Conservation (phyloP, 2,797 vertebrate species). For the Emys orbicularis region DNA sequence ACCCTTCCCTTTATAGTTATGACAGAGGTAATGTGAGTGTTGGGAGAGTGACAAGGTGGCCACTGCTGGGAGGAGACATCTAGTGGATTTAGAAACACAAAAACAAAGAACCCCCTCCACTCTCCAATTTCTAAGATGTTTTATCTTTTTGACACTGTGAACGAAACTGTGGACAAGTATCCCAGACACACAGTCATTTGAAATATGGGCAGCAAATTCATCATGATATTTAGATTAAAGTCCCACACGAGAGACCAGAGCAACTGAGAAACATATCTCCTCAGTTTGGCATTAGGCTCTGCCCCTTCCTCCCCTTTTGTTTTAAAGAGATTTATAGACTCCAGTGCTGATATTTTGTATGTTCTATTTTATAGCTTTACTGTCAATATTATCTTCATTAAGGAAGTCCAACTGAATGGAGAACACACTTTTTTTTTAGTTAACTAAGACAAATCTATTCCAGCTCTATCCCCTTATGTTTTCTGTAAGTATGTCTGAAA, state of each 20-base stretch:
- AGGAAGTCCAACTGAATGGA: neutral
- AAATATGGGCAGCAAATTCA: conserved; percentile 18
- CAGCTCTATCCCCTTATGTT: neutral
- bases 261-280: neutral
- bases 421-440: neutral
- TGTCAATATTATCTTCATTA: neutral
- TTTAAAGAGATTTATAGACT: neutral
- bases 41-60: neutral
- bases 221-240: conserved; percentile 17
- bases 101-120: neutral
- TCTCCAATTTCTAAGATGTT: neutral
- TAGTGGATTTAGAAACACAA: neutral
- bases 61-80: neutral
- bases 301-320: neutral
- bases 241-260: neutral
- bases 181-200: neutral
- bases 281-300: neutral
- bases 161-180: neutral
- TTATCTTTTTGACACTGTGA: neutral
- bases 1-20: no score
- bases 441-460: conserved; percentile 40
- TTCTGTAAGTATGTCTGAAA: conserved; percentile 48
- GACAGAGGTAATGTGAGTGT: neutral
- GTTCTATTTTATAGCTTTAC: conserved; percentile 12
- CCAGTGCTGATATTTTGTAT: neutral